Conservation (phyloP, 1,140 invertebrate species). For the Drosophila funebris region DNA sequence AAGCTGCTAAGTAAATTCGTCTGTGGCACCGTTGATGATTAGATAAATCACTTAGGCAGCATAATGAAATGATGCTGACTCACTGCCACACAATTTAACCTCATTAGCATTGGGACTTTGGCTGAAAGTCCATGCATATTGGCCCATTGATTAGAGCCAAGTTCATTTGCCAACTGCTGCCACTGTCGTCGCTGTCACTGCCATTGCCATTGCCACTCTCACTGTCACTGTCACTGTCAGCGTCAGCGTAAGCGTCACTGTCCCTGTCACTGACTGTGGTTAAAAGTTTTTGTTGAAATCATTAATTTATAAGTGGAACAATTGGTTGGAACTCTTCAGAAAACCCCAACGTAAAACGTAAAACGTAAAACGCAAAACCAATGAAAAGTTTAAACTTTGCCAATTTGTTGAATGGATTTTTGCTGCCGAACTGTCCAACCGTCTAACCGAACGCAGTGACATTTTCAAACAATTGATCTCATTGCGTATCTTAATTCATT, state of each 20-base stretch:
- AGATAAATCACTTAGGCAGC: slow-evolving; percentile 50
- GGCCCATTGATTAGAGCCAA: slow-evolving; percentile 37
- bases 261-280: slow-evolving; percentile 13
- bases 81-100: slow-evolving; percentile 46
- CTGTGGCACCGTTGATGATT: slow-evolving; percentile 14
- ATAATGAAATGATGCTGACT: slow-evolving; percentile 56
- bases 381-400: slow-evolving; percentile 63
- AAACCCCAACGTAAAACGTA: slow-evolving; percentile 38
- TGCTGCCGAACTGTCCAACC: slow-evolving; percentile 15
- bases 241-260: slow-evolving; percentile 13
- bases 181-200: neutral
- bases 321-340: slow-evolving; percentile 14
- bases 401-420: slow-evolving; percentile 71
- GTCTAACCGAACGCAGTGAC: slow-evolving; percentile 32
- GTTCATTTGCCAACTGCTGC: slow-evolving; percentile 36
- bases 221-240: slow-evolving; percentile 12
- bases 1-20: neutral
- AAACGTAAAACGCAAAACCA: slow-evolving; percentile 43
- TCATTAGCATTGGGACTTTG: slow-evolving; percentile 44
- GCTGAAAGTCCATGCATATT: slow-evolving; percentile 25
- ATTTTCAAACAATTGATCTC: slow-evolving; percentile 77
- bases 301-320: slow-evolving; percentile 69
- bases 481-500: slow-evolving; percentile 76
- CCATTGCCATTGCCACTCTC: neutral
- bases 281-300: slow-evolving; percentile 49